Conservation (phyloP, 1,140 invertebrate species). For the Halesus radiatus region DNA sequence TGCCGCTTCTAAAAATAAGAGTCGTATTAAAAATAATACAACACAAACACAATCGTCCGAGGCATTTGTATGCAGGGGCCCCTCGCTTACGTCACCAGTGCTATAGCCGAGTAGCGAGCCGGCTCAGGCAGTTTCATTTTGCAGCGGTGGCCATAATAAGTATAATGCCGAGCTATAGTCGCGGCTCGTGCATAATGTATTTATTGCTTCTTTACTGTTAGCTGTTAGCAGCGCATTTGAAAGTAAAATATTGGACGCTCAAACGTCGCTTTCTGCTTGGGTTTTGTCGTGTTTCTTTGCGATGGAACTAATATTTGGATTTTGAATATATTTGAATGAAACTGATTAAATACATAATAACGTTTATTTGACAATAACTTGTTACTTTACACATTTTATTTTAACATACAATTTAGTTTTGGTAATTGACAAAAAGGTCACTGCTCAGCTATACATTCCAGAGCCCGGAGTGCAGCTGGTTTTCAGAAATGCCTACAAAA, state of each 20-base stretch:
- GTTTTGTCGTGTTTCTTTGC: not conserved
- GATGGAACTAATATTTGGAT: no score
- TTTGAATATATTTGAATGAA: no score
- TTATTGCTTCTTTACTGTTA: conserved; percentile 56
- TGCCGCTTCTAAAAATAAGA: conserved; percentile 35
- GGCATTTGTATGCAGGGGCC: conserved; percentile 35
- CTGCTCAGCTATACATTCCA: no score
- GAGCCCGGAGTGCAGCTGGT: no score
- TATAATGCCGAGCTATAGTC: not conserved
- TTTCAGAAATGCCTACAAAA: no score
- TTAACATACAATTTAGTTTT: no score
- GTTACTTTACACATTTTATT: no score
- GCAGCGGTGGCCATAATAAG: not conserved
- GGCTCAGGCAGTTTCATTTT: not conserved
- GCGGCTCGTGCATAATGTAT: conserved; percentile 45
- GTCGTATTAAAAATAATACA: conserved; percentile 24
- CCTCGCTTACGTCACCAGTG: conserved; percentile 15
- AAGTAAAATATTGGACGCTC: conserved; percentile 50
- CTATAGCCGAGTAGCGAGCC: not conserved
- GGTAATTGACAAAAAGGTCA: no score
- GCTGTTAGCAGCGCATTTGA: conserved; percentile 54
- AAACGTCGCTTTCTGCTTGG: not conserved
- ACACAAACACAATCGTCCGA: conserved; percentile 5
- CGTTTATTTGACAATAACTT: no score
- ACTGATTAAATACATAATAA: no score